Evolutionary conservation across 1,140 invertebrate species (phyloP).

Genomic region (Drosophila novamexicana): DNA sequence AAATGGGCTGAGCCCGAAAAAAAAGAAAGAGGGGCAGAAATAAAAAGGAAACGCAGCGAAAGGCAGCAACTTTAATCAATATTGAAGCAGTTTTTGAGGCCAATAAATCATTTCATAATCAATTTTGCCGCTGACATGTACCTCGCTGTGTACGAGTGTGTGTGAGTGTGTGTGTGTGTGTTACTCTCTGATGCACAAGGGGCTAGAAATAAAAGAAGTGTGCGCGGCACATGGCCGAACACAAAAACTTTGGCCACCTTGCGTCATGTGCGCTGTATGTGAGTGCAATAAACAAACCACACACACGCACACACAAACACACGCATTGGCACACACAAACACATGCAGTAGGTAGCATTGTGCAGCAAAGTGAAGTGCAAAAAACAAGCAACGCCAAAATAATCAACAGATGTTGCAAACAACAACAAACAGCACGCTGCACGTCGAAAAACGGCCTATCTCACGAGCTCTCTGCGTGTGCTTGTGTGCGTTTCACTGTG

Average conservation of each 20-base stretch:
- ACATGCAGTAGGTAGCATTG: not conserved
- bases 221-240: slow-evolving; percentile 51
- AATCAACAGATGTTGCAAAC: slow-evolving; percentile 79
- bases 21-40: slow-evolving; percentile 12
- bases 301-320: slow-evolving; percentile 40
- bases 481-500: slow-evolving; percentile 6
- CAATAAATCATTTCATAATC: slow-evolving; percentile 83
- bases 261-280: slow-evolving; percentile 34
- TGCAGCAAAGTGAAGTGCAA: slow-evolving; percentile 52
- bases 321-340: slow-evolving; percentile 26
- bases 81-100: slow-evolving; percentile 81
- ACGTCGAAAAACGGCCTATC: slow-evolving; percentile 47
- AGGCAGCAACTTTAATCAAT: slow-evolving; percentile 76
- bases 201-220: slow-evolving; percentile 34
- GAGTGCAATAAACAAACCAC: slow-evolving; percentile 60
- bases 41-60: slow-evolving; percentile 11
- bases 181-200: slow-evolving; percentile 28
- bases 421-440: slow-evolving; percentile 37
- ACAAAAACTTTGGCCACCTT: slow-evolving; percentile 68
- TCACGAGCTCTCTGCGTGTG: slow-evolving; percentile 1
- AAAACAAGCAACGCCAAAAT: slow-evolving; percentile 69
- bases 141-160: slow-evolving; percentile 19
- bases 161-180: slow-evolving; percentile 7
- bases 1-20: slow-evolving; percentile 45
- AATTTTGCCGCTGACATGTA: slow-evolving; percentile 75